Evolutionary conservation across 2,888 invertebrate genomes (phyloP).

Genomic region (Rhogogaster chlorosoma): DNA sequence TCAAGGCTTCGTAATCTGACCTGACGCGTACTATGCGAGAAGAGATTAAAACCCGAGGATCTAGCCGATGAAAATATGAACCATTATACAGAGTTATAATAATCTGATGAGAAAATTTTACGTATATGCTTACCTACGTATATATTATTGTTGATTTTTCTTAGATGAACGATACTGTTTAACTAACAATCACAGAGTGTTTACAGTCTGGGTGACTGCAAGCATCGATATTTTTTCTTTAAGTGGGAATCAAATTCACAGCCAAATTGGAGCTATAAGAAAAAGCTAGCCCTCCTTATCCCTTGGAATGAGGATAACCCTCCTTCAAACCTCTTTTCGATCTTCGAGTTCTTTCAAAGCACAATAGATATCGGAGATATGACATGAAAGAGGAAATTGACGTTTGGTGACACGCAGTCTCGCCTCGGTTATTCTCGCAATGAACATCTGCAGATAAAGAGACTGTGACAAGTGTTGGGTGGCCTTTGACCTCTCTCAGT

Average conservation of each 20-base stretch:
- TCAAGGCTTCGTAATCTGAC: not conserved
- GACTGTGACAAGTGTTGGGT: not conserved
- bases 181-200: not conserved
- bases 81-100: too few relatives aligned
- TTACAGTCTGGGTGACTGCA: not conserved
- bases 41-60: not conserved
- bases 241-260: not conserved
- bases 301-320: not conserved
- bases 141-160: not conserved
- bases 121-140: not conserved
- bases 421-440: not conserved
- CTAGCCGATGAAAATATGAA: not conserved
- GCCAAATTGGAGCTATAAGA: not conserved
- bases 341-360: not conserved
- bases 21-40: not conserved
- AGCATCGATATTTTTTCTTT: not conserved
- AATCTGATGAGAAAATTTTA: too few relatives aligned
- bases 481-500: not conserved
- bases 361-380: not conserved
- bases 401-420: constrained; percentile 18
- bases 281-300: not conserved
- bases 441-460: not conserved
- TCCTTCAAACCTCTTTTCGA: not conserved
- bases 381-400: not conserved
- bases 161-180: not conserved